Evolutionary conservation across 1,140 invertebrate genomes (phyloP).

Genomic region (Meteorus sp.): DNA sequence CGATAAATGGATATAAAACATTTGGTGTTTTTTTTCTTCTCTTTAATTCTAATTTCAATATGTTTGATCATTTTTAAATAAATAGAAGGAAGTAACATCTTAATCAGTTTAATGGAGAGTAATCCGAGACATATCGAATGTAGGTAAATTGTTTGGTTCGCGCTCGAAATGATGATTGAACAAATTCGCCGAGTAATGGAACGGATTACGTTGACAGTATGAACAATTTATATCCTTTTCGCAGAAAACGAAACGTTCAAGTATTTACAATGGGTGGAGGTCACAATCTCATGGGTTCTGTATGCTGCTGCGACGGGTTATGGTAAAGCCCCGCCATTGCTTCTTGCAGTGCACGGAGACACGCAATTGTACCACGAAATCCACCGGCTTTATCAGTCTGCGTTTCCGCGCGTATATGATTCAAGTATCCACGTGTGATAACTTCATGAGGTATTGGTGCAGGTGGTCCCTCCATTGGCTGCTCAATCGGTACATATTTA

Average conservation of each 20-base stretch:
- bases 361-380: slow-evolving; percentile 79
- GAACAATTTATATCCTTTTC: too few relatives aligned
- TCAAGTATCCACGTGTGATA: slow-evolving; percentile 70
- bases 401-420: slow-evolving; percentile 73
- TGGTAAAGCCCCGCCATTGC: slow-evolving; percentile 84
- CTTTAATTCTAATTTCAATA: background rate
- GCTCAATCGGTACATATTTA: slow-evolving; percentile 65
- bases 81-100: too few relatives aligned
- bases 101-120: too few relatives aligned
- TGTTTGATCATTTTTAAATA: too few relatives aligned
- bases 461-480: slow-evolving; percentile 72
- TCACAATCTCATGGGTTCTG: slow-evolving; percentile 17
- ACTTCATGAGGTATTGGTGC: slow-evolving; percentile 71
- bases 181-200: too few relatives aligned
- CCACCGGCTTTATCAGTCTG: slow-evolving; percentile 84
- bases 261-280: background rate
- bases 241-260: background rate
- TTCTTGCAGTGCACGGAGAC: slow-evolving; percentile 87
- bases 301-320: slow-evolving; percentile 42
- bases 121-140: too few relatives aligned
- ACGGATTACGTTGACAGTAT: too few relatives aligned
- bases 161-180: too few relatives aligned
- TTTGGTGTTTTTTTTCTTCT: background rate
- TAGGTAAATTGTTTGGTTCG: too few relatives aligned
- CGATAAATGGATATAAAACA: background rate